Evolutionary conservation across 2,113 vertebrate genomes (phyloP), one percentile per base, ranked within the genome.

Genomic region (Cinclus cinclus): DNA sequence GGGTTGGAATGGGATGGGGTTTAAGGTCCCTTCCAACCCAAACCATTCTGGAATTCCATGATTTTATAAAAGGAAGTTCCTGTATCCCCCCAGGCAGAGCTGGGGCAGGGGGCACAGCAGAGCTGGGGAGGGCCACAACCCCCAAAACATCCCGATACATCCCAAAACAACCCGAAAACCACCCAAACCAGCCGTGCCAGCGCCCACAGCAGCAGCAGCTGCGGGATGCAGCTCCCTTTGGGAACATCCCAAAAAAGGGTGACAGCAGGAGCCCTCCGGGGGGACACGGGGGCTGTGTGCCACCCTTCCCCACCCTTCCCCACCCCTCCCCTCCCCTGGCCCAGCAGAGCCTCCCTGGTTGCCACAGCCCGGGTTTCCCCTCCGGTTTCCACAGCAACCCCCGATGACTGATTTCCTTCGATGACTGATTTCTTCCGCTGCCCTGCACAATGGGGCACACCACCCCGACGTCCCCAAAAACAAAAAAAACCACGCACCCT

Each of bases 321-420:
- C 35, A 37, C 35, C 83, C 76, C 9, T 37, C 35, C 83, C 76
- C 83, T 65, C 44, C 68, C 37, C 53, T 3, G 41, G 33, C 44
- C 63, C 28, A 15, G 44, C 62, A 33, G 41, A 96, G 82, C 92
- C 74, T 69, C 42, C 28, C 69, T 10, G 60, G 77, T 90, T 69
- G 94, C 88, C 96, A 77, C 76, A 89, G 92, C 71, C 87, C 80
- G 92, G 96, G 92, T 92, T 98, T 97, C 95, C 97, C 95, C 90
- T 96, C 89, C 84, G 1, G 97, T 98, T 98, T 96, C 98, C 98
- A 98, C 97, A 97, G 98, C 94, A 97, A 98, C 98, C 98, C 35
- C 65, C 92, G 82, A 47, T 96, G 98, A 97, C 96, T 97, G 98
- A 98, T 98, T 98, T 98, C 98, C 98, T 97, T 97, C 95, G 65